Base-by-base conservation (phyloP, 2,113 vertebrate species). In the Stomatorhinus ivindoensis region DNA sequence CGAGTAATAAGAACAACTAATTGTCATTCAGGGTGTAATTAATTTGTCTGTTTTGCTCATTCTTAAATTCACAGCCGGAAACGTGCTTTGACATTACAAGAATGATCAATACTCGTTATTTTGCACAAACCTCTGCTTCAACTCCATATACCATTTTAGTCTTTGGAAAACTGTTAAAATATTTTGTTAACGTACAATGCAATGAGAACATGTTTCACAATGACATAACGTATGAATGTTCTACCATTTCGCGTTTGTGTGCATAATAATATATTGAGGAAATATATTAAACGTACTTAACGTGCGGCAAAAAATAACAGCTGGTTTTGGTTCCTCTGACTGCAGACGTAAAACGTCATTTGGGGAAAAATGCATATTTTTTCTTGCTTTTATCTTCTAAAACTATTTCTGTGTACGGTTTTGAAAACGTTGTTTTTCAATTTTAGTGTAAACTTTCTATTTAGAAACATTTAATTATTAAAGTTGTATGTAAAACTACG, bases 401-500 rank as follows among this genome's bases (percentile, higher is more conserved):
- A 84, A 84, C 42, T n/a, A 24, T 84, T 44, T 84, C 39, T 46
- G 82, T 44, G 39, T 84, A n/a, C 21, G 82, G 39, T 84, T 84
- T 47, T 69, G 61, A 69, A 69, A 69, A 69, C 61, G 3, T 82
- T 84, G 61, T 82, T 84, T 84, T 84, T 47, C 21, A 47, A 84
- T 46, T 24, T 44, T 47, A 80, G 73, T 42, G 73, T 47, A n/a
- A 84, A 44, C 42, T 84, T 84, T 84, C 82, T 46, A 84, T 84
- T 84, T 84, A 84, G 44, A 84, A 84, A 46, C 39, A 46, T 84
- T 84, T 47, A 44, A 44, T 80, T 80, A 84, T 84, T 84, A 84
- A 44, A 84, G 42, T 82, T 84, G 82, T 84, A 84, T 47, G 82
- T 84, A 84, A 84, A 47, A 84, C 4, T 46, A 84, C 21, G 3